Evolutionary conservation across 2,888 invertebrate species (phyloP).

Genomic region (Subacronicta megacephala): DNA sequence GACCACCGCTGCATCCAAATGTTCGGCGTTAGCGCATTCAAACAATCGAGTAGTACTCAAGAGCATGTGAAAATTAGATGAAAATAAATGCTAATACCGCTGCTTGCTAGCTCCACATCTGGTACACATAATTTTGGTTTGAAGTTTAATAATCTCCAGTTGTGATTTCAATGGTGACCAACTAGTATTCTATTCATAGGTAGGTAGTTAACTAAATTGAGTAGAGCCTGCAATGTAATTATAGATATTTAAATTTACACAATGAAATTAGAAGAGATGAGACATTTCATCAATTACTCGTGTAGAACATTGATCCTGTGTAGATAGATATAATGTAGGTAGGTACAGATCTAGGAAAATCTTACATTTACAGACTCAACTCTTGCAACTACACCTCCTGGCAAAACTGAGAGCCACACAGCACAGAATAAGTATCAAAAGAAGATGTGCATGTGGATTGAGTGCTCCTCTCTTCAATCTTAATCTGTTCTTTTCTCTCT

Average conservation of each 20-base stretch:
- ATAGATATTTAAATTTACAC: background rate
- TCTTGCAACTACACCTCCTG: background rate
- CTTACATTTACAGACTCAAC: constrained; percentile 1
- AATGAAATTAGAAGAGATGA: background rate
- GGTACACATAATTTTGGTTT: constrained; percentile 29
- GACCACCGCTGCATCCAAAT: constrained; percentile 52
- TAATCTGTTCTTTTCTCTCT: too few relatives aligned
- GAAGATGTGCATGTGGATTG: too few relatives aligned
- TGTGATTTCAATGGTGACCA: constrained; percentile 10
- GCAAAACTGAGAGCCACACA: too few relatives aligned
- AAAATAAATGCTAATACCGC: constrained; percentile 17
- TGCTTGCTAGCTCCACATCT: constrained; percentile 24
- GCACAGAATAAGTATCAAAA: too few relatives aligned
- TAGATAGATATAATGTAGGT: background rate
- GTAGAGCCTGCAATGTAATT: constrained; percentile 42
- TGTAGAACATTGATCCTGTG: too few relatives aligned
- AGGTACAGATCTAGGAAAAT: background rate
- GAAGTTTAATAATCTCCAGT: constrained; percentile 1
- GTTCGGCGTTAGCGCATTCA: constrained; percentile 13
- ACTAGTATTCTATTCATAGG: constrained; percentile 3
- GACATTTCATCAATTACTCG: background rate
- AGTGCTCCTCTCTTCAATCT: too few relatives aligned
- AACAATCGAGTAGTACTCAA: background rate
- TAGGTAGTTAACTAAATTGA: constrained; percentile 18
- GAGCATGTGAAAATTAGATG: background rate